These are phyloP conservation scores for Drosophila arizonae DNA, from an alignment of 1,140 invertebrate species.

Conservation along the genomic window DNA sequence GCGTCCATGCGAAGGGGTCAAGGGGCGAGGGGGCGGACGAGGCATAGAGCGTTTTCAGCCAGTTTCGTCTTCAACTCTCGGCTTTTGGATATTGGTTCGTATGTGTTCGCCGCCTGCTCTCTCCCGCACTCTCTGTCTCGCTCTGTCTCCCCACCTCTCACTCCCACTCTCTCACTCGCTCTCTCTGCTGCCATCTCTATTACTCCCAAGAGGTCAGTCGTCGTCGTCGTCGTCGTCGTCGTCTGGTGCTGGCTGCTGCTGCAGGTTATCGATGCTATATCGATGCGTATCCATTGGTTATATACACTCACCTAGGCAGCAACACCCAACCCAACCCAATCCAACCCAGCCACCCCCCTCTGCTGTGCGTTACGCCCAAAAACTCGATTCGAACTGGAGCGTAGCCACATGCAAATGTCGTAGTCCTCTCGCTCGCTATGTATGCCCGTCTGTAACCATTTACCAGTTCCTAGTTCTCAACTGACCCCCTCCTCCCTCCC, in stretches of 20 bases:
- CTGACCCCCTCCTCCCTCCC: not conserved
- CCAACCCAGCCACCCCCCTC: not conserved
- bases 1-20: slow-evolving; percentile 9
- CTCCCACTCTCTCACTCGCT: not conserved
- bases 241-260: not conserved
- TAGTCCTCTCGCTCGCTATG: not conserved
- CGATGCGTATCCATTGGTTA: slow-evolving; percentile 78
- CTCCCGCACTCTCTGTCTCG: slow-evolving; percentile 6
- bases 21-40: not conserved
- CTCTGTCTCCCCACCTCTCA: not conserved
- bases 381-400: slow-evolving; percentile 26
- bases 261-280: slow-evolving; percentile 60
- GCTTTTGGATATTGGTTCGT: slow-evolving; percentile 27
- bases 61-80: slow-evolving; percentile 27
- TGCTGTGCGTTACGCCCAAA: not conserved
- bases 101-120: slow-evolving; percentile 18
- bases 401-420: slow-evolving; percentile 38
- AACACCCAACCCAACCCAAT: not conserved
- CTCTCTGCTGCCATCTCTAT: slow-evolving; percentile 19
- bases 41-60: not conserved
- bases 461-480: slow-evolving; percentile 21
- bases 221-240: slow-evolving; percentile 14
- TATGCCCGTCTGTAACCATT: slow-evolving; percentile 1
- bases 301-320: slow-evolving; percentile 28
- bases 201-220: slow-evolving; percentile 48